Conservation (phyloP, 1,140 invertebrate species). For the Brachionus sp. region DNA sequence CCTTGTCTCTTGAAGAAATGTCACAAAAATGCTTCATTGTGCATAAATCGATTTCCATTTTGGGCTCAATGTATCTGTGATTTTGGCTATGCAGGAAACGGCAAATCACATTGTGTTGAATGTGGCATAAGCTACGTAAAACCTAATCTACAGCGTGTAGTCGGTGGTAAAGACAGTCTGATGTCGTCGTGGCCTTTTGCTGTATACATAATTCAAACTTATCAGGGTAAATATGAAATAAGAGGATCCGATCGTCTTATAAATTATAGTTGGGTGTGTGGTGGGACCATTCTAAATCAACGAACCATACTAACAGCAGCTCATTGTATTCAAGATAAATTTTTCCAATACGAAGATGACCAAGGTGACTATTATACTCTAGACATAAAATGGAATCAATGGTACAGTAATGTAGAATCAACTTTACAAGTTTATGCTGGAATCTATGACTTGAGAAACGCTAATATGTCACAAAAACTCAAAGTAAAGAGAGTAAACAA, state of each 20-base stretch:
- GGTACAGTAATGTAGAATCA: constrained; percentile 3
- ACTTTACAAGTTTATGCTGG: constrained; percentile 40
- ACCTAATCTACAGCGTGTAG: background rate
- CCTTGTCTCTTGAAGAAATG: constrained; percentile 43
- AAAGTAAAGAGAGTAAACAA: background rate
- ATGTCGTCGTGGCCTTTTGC: constrained; percentile 27
- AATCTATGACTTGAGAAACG: background rate
- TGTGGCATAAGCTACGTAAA: background rate
- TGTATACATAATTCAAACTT: constrained; percentile 26
- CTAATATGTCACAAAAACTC: background rate
- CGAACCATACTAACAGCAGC: constrained; percentile 26
- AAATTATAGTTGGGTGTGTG: constrained; percentile 32
- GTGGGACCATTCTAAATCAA: constrained; percentile 33
- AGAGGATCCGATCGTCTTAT: background rate
- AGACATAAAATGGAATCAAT: constrained; percentile 1
- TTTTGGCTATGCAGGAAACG: background rate
- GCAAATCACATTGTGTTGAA: background rate
- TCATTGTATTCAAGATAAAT: background rate
- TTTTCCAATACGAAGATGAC: background rate
- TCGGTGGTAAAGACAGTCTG: constrained; percentile 1
- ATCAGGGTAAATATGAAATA: background rate
- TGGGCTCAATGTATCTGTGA: constrained; percentile 42
- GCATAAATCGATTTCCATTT: constrained; percentile 43
- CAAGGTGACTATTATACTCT: background rate
- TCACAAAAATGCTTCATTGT: constrained; percentile 24